phyloP scores from a whole-genome alignment of 2,888 invertebrate genomes.

The Agonopterix heracliana region DNA sequence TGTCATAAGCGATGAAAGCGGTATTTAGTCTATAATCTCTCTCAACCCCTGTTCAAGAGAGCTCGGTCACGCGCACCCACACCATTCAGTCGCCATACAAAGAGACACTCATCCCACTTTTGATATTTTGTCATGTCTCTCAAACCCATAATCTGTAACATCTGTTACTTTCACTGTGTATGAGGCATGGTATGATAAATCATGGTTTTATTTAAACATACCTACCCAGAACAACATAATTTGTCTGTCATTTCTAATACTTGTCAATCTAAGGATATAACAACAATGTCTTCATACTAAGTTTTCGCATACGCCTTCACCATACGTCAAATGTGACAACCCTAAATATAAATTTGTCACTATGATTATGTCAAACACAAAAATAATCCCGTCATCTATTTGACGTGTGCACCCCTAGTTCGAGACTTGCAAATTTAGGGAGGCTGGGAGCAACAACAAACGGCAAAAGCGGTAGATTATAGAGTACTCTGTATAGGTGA shows the following conservation, averaged over 20 bases:
- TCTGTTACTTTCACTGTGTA: constrained; percentile 27
- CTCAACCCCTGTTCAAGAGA: constrained; percentile 26
- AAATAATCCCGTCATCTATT: constrained; percentile 75
- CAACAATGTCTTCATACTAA: too few relatives aligned
- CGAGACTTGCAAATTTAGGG: constrained; percentile 66
- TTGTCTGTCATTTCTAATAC: not conserved
- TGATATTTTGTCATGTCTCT: constrained; percentile 30
- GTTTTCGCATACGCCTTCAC: constrained; percentile 8
- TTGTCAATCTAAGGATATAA: not conserved
- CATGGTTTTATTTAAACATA: not conserved
- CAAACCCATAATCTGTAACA: constrained; percentile 24
- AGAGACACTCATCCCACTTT: constrained; percentile 38
- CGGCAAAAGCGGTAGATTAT: constrained; percentile 59
- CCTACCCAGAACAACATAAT: not conserved
- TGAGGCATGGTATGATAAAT: not conserved
- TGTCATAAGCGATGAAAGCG: constrained; percentile 34
- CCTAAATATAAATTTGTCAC: constrained; percentile 72
- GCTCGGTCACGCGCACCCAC: constrained; percentile 39
- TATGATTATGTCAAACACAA: constrained; percentile 76
- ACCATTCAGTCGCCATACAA: constrained; percentile 35
- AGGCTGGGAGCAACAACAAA: constrained; percentile 41
- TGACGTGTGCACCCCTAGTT: constrained; percentile 59
- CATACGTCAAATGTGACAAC: constrained; percentile 51
- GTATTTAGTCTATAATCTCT: constrained; percentile 42
- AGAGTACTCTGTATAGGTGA: constrained; percentile 65